Evolutionary conservation across 2,113 vertebrate genomes (phyloP).

Genomic region (Synodontis membranacea): DNA sequence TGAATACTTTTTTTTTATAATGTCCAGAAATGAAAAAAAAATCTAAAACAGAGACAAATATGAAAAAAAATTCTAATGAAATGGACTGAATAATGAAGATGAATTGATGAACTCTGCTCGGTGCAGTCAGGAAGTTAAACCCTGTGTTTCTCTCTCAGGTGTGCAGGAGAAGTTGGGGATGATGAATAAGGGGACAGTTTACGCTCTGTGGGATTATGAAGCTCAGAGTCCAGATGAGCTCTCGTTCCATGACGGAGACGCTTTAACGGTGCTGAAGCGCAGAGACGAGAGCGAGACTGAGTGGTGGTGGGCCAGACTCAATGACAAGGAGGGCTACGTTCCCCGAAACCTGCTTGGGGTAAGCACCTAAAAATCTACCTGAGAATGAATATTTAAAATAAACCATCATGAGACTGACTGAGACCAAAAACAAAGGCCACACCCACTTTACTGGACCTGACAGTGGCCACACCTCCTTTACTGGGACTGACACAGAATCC

Average conservation of each 20-base stretch:
- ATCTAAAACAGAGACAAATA: too few species aligned
- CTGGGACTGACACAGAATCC: background rate
- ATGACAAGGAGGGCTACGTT: conserved; percentile 90
- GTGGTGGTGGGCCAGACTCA: conserved; percentile 96
- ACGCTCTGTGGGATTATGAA: conserved; percentile 89
- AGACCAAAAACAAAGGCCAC: background rate
- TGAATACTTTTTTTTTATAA: background rate
- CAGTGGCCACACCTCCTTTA: background rate
- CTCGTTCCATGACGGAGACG: conserved; percentile 88
- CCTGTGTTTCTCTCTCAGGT: conserved; percentile 68
- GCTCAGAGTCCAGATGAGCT: conserved; percentile 89
- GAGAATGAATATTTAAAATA: too few species aligned
- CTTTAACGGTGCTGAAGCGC: conserved; percentile 85
- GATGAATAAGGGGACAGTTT: conserved; percentile 97
- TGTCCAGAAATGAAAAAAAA: background rate
- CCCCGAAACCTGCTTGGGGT: conserved; percentile 97
- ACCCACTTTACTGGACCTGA: background rate
- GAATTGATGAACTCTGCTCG: background rate
- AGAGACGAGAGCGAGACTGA: conserved; percentile 91
- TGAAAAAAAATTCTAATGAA: background rate
- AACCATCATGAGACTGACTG: background rate
- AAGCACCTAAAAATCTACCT: conserved; percentile 22
- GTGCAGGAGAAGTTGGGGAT: conserved; percentile 97
- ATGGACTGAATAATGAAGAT: background rate
- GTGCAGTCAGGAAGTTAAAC: background rate